Percentiles rank a stretch among this genome's conserved stretches.
Conservation (phyloP, 2,113 vertebrate species). For the Tonatia bakeri region DNA sequence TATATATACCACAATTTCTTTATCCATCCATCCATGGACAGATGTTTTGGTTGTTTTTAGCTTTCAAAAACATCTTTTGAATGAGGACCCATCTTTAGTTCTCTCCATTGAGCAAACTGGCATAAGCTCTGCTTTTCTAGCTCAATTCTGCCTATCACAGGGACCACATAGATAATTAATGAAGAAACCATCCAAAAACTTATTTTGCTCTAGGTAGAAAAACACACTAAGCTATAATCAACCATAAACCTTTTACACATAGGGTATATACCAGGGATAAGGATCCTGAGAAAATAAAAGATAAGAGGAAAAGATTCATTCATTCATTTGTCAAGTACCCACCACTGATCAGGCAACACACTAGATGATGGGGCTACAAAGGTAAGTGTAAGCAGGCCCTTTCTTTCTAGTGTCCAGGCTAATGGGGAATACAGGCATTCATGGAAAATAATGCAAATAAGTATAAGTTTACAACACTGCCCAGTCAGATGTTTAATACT, state of each 20-base stretch:
- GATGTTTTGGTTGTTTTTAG: background rate
- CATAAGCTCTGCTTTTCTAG: background rate
- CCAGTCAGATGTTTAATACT: background rate
- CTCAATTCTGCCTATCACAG: background rate
- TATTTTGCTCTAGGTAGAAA: background rate
- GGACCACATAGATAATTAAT: background rate
- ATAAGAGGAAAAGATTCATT: background rate
- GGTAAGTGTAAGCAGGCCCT: background rate
- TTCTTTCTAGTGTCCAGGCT: background rate
- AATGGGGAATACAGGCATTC: background rate
- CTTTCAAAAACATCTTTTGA: conserved; percentile 11
- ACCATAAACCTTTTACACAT: background rate
- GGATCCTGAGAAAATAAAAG: background rate
- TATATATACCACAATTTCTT: background rate
- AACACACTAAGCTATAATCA: background rate
- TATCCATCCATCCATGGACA: background rate
- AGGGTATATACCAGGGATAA: background rate
- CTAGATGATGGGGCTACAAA: background rate
- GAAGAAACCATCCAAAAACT: background rate
- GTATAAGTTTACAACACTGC: background rate
- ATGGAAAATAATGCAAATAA: background rate
- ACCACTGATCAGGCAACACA: background rate
- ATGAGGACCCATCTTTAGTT: background rate
- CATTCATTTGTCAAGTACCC: background rate
- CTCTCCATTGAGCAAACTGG: background rate